Conservation (phyloP, 2,113 vertebrate species). For the Azemiops feae region DNA sequence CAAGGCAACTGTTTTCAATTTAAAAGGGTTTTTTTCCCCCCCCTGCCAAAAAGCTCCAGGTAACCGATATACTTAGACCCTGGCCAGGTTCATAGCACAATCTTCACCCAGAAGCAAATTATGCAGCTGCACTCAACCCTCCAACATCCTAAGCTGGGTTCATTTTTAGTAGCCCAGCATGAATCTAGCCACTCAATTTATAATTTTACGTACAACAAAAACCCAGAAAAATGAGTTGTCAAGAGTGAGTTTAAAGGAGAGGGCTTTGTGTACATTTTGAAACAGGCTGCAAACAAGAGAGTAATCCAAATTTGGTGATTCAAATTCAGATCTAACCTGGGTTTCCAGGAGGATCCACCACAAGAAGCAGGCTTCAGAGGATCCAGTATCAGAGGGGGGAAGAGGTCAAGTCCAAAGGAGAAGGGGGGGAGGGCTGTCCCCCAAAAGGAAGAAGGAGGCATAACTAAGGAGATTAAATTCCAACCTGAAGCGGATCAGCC, state of each 20-base stretch:
- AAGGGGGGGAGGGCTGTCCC: rapidly evolving
- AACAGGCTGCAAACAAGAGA: background rate
- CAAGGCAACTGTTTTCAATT: background rate
- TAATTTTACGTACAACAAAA: background rate
- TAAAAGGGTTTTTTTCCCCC: background rate
- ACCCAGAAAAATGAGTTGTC: background rate
- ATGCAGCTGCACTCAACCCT: background rate
- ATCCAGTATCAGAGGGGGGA: background rate
- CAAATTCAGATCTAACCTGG: background rate
- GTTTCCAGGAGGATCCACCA: background rate
- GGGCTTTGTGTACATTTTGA: background rate
- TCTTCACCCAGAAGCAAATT: background rate
- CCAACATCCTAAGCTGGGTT: background rate
- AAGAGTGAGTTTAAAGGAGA: background rate
- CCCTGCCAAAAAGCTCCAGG: background rate
- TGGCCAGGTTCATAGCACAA: background rate
- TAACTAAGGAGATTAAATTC: background rate
- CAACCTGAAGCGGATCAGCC: background rate
- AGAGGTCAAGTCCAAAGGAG: background rate
- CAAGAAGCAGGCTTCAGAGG: background rate
- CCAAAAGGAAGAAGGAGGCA: background rate
- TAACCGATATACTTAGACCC: background rate
- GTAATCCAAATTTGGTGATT: background rate
- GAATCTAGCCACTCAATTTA: background rate
- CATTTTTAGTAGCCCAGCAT: background rate